A percentile compares a stretch with the other conserved stretches of the same genome.
These are phyloP conservation scores for Rhodophaea formosa DNA, from an alignment of 2,888 invertebrate species.

Conservation along the genomic window DNA sequence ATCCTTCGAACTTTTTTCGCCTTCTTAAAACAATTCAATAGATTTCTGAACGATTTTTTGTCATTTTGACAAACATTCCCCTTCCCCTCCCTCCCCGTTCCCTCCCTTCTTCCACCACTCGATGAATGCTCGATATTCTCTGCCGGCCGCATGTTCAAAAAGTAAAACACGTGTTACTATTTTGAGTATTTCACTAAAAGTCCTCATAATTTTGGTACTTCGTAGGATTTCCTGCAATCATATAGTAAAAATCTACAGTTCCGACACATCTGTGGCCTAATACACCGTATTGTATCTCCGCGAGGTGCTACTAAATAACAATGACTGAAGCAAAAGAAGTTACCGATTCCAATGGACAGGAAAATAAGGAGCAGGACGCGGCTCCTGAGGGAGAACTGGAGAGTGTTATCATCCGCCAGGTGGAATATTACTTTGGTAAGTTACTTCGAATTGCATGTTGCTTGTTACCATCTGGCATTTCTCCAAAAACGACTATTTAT, in stretches of 20 bases:
- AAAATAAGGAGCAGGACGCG: constrained; percentile 43
- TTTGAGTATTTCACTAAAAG: constrained; percentile 22
- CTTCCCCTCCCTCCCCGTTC: constrained; percentile 9
- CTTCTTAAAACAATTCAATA: no score
- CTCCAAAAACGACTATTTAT: background rate
- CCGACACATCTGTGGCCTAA: background rate
- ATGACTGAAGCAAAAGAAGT: constrained; percentile 70
- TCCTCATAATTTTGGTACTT: background rate
- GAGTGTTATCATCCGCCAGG: constrained; percentile 84
- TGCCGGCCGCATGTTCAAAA: constrained; percentile 44
- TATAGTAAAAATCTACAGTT: background rate
- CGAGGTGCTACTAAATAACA: constrained; percentile 20
- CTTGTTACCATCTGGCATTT: background rate
- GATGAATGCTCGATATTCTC: constrained; percentile 14
- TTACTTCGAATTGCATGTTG: constrained; percentile 19
- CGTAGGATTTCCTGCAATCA: background rate
- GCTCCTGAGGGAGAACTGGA: constrained; percentile 68
- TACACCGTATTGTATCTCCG: background rate
- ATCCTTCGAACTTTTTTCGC: no score
- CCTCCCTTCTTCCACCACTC: constrained; percentile 4
- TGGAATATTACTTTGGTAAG: constrained; percentile 83
- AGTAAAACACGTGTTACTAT: constrained; percentile 47
- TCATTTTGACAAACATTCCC: constrained; percentile 2
- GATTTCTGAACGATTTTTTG: background rate
- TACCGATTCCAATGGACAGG: constrained; percentile 53